Conservation (phyloP, 2,888 invertebrate species). For the Anorthoa munda region DNA sequence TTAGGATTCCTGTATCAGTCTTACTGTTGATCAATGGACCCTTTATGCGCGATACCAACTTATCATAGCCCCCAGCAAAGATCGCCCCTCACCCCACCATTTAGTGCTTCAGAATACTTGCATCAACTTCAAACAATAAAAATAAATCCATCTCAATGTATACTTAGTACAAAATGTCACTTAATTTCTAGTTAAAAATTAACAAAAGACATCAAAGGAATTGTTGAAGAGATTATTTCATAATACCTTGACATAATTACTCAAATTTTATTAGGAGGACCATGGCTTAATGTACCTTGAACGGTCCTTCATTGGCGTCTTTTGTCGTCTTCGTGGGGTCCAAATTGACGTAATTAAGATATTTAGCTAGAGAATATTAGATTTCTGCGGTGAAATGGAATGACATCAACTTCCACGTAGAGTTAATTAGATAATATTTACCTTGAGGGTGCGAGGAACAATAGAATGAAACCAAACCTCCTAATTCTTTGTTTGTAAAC, state of each 20-base stretch:
- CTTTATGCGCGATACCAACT: neutral
- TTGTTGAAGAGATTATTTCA: conserved; percentile 60
- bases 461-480: neutral
- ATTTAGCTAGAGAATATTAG: conserved; percentile 64
- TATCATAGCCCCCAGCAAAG: too few relatives aligned
- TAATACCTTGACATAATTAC: conserved; percentile 64
- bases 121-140: conserved; percentile 22
- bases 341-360: conserved; percentile 69
- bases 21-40: neutral
- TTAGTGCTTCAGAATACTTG: conserved; percentile 1
- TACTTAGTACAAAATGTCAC: conserved; percentile 21
- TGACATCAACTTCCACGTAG: conserved; percentile 54
- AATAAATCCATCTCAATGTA: neutral
- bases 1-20: neutral
- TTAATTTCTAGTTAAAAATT: conserved; percentile 39
- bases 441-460: conserved; percentile 19
- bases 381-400: conserved; percentile 61
- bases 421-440: conserved; percentile 55
- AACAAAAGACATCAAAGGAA: conserved; percentile 57
- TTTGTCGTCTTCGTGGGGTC: conserved; percentile 64
- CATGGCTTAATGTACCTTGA: conserved; percentile 62
- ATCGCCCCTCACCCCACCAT: neutral
- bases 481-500: neutral
- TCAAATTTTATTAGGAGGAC: conserved; percentile 67
- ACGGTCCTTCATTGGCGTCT: conserved; percentile 64